Evolutionary conservation across 2,797 vertebrate genomes (phyloP).

Genomic region (Cyprinodon diabolis): DNA sequence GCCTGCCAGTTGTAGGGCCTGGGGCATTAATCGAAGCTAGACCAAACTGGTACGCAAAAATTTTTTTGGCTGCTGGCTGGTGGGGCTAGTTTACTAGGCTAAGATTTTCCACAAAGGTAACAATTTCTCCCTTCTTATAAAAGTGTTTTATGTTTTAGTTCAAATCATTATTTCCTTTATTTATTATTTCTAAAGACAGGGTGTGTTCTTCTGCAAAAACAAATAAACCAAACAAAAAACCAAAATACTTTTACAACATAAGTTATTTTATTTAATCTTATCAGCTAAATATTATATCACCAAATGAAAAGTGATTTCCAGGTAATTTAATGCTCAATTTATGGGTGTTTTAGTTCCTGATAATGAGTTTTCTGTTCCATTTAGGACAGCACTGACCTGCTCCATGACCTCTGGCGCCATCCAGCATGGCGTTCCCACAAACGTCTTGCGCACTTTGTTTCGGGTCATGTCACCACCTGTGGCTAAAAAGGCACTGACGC

Average conservation of each 20-base stretch:
- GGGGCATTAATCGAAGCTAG: no score
- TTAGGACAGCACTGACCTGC: conserved; percentile 80
- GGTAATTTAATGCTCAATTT: background rate
- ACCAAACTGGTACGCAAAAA: no score
- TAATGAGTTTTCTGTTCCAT: background rate
- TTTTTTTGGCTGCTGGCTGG: no score
- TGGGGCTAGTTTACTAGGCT: no score
- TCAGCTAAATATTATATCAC: background rate
- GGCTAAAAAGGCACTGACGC: conserved; percentile 95
- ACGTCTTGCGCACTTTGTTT: conserved; percentile 98
- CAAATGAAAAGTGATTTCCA: background rate
- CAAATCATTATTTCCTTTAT: no score
- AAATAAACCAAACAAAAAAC: no score
- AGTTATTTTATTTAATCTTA: background rate
- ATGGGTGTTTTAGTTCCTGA: background rate
- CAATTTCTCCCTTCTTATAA: no score
- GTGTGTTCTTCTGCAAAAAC: no score
- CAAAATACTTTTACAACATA: background rate
- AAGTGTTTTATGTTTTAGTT: no score
- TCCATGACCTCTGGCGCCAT: conserved; percentile 99
- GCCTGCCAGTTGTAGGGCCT: no score
- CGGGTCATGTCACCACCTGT: conserved; percentile 96
- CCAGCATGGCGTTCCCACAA: conserved; percentile 98
- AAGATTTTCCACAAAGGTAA: no score
- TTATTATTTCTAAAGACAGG: no score